A percentile compares a stretch with the other conserved stretches of the same genome.
Conservation (phyloP, 2,113 vertebrate genomes). For the Halichoeres trimaculatus region DNA sequence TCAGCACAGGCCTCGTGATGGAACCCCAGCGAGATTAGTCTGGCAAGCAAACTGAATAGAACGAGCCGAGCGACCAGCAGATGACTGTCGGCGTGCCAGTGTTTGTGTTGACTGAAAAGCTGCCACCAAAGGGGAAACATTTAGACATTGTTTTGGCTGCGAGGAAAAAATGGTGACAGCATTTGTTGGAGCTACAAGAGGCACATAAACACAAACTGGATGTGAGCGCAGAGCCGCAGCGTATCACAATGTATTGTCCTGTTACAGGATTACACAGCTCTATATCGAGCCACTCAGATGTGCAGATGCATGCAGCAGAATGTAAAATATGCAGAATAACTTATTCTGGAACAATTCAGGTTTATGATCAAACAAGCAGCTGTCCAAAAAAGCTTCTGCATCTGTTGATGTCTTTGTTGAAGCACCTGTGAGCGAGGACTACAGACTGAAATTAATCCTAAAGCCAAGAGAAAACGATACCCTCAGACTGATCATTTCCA, state of each 20-base stretch:
- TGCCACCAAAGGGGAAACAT: slow-evolving; percentile 57
- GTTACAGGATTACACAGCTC: slow-evolving; percentile 1
- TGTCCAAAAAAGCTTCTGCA: not conserved
- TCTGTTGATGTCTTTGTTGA: too few relatives aligned
- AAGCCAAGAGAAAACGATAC: too few relatives aligned
- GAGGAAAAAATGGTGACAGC: slow-evolving; percentile 1
- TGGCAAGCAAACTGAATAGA: slow-evolving; percentile 55
- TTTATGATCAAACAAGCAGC: not conserved
- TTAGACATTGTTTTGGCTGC: slow-evolving; percentile 58
- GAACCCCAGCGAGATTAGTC: slow-evolving; percentile 66
- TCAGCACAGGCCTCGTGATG: slow-evolving; percentile 54
- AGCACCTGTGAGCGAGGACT: too few relatives aligned
- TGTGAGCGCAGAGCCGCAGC: not conserved
- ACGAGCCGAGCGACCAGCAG: slow-evolving; percentile 44
- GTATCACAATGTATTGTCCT: not conserved
- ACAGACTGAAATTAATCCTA: too few relatives aligned
- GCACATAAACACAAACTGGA: not conserved
- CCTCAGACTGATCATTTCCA: too few relatives aligned
- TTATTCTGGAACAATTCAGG: not conserved
- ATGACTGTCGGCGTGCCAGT: slow-evolving; percentile 62
- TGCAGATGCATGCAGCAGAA: not conserved
- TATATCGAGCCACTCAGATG: not conserved
- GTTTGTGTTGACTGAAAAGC: slow-evolving; percentile 67
- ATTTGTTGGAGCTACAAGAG: slow-evolving; percentile 7
- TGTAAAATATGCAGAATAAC: not conserved